Conservation (phyloP, 2,888 invertebrate genomes). For the Rhopalosiphum nymphaeae region DNA sequence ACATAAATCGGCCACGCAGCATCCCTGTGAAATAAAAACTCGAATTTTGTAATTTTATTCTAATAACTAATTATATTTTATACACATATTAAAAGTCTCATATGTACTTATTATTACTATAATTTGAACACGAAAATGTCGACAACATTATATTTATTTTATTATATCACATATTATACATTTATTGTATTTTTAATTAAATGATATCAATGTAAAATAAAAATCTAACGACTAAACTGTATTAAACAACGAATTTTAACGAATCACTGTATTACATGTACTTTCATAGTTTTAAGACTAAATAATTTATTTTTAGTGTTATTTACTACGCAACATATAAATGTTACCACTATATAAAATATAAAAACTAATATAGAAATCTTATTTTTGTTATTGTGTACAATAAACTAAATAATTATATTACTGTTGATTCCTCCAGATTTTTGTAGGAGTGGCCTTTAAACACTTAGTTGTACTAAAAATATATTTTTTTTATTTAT, state of each 20-base stretch:
- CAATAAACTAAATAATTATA: background rate
- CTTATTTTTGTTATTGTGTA: background rate
- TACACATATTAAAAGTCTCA: no score
- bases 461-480: background rate
- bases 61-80: no score
- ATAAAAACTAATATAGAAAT: background rate
- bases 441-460: background rate
- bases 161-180: background rate
- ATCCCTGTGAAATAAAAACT: background rate
- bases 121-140: no score
- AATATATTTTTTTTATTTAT: no score
- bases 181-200: background rate
- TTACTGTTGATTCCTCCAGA: background rate
- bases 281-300: background rate
- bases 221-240: background rate
- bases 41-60: background rate
- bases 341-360: background rate
- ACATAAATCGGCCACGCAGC: background rate
- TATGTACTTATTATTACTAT: no score
- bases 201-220: background rate
- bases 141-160: no score
- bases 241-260: background rate
- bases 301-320: background rate
- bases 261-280: background rate
- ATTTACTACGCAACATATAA: background rate